phyloP scores from a whole-genome alignment of 2,888 invertebrate genomes.

The Notodonta ziczac region DNA sequence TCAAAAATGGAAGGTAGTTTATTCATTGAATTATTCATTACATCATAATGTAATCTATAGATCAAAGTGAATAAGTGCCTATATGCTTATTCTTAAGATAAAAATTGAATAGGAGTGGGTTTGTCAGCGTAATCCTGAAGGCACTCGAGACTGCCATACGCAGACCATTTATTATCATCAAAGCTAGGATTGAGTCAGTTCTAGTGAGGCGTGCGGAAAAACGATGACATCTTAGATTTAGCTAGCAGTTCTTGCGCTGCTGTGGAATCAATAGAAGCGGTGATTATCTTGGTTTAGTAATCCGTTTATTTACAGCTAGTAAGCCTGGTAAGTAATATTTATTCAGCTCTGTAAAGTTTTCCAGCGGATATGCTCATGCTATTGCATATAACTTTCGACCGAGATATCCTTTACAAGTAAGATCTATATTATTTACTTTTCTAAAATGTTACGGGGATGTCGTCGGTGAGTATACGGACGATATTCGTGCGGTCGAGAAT shows the following conservation, averaged over 20 bases:
- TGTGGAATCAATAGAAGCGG: neutral
- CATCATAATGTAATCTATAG: conserved; percentile 9
- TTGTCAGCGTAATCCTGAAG: conserved; percentile 40
- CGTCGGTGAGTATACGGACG: no score
- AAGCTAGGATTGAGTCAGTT: conserved; percentile 34
- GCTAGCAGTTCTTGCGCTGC: neutral
- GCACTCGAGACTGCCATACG: conserved; percentile 31
- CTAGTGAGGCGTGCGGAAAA: conserved; percentile 26
- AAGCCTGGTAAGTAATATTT: no score
- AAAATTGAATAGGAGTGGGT: conserved; percentile 45
- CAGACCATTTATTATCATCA: conserved; percentile 47
- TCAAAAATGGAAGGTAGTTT: no score
- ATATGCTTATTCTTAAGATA: conserved; percentile 28
- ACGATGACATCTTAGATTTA: conserved; percentile 21
- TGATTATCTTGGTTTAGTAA: neutral
- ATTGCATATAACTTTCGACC: no score
- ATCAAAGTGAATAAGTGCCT: conserved; percentile 15
- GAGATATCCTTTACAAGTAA: no score
- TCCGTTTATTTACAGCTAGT: no score
- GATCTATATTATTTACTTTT: no score
- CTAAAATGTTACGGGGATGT: no score
- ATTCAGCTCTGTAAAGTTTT: no score
- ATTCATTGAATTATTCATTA: no score
- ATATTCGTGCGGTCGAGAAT: no score
- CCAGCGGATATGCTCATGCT: no score